These are phyloP conservation scores for Hippocampus kuda DNA, from an alignment of 2,797 vertebrate species.

Conservation along the genomic window DNA sequence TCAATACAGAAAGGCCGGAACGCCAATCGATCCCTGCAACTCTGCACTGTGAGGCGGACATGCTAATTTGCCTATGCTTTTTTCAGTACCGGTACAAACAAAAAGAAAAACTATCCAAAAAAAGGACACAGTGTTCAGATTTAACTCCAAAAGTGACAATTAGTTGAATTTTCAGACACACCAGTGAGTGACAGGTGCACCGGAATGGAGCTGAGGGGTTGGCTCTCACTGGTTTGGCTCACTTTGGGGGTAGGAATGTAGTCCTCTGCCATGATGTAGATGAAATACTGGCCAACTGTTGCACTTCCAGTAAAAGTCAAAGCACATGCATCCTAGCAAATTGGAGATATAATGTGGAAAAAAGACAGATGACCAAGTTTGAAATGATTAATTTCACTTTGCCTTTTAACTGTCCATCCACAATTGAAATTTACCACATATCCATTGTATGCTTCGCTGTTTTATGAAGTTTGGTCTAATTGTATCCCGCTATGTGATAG, in stretches of 20 bases:
- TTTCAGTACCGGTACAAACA: not conserved
- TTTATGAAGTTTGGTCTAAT: too few species aligned
- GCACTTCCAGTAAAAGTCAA: slow-evolving; percentile 52
- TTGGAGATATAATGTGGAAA: not conserved
- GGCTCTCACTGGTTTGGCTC: accelerated
- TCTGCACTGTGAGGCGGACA: too few species aligned
- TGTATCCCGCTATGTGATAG: too few species aligned
- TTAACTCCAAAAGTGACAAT: not conserved
- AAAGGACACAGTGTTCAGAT: not conserved
- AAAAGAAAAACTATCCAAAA: not conserved
- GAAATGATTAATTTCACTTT: not conserved
- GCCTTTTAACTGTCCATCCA: too few species aligned
- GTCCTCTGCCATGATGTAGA: slow-evolving; percentile 64
- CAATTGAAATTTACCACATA: too few species aligned
- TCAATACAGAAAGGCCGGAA: too few species aligned
- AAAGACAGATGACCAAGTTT: not conserved
- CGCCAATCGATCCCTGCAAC: too few species aligned
- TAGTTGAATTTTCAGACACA: slow-evolving; percentile 22
- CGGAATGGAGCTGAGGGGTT: slow-evolving; percentile 55
- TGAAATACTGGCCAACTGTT: slow-evolving; percentile 44
- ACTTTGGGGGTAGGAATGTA: slow-evolving; percentile 23
- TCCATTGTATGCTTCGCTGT: too few species aligned
- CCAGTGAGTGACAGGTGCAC: slow-evolving; percentile 61
- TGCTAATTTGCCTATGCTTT: too few species aligned
- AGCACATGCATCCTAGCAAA: slow-evolving; percentile 47